Percentiles rank a stretch among this genome's conserved stretches.
Evolutionary conservation across 1,140 invertebrate species (phyloP).

Genomic region (Heliconius hermathena): DNA sequence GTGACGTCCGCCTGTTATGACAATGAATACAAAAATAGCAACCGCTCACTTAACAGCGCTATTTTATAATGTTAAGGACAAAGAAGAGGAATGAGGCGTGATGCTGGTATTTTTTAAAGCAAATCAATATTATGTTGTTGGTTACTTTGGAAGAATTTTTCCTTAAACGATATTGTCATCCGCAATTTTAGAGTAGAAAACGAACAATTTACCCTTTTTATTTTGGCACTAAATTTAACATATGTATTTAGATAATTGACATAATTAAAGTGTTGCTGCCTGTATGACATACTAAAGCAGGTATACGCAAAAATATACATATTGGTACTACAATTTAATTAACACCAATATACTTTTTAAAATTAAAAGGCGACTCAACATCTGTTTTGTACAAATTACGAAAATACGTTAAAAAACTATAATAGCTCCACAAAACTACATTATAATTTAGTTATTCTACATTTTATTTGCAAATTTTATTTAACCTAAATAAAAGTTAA

Average conservation of each 20-base stretch:
- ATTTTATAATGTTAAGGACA: constrained; percentile 27
- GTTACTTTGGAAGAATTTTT: background rate
- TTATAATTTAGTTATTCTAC: background rate
- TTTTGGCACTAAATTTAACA: background rate
- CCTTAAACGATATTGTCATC: constrained; percentile 1
- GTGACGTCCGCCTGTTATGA: constrained; percentile 62
- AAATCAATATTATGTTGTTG: background rate
- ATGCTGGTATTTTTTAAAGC: background rate
- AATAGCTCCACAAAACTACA: background rate
- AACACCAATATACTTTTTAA: background rate
- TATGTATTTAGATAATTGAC: background rate
- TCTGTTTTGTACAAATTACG: background rate
- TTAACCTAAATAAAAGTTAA: background rate
- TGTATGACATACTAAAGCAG: background rate
- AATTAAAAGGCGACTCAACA: background rate
- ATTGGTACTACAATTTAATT: background rate
- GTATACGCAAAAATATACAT: background rate
- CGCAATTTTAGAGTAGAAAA: background rate
- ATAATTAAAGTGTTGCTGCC: background rate
- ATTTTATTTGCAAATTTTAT: background rate
- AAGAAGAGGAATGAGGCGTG: background rate
- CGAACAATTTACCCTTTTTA: background rate
- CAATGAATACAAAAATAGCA: constrained; percentile 68
- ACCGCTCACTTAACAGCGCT: constrained; percentile 33
- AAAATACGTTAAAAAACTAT: background rate